Base-by-base conservation (phyloP, 2,888 invertebrate species). In the Clanis bilineata region DNA sequence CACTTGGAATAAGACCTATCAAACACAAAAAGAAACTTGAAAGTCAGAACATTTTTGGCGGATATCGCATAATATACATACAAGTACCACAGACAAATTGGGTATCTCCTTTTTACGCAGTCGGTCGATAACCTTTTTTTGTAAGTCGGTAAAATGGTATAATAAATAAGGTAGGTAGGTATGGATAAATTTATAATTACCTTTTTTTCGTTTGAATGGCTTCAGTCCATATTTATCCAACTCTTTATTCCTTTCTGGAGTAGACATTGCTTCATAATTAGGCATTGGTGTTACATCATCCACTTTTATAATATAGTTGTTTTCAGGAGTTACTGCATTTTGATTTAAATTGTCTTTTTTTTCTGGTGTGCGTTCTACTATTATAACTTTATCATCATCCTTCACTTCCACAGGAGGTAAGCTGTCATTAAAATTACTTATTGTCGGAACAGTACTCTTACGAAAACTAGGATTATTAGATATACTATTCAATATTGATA, bases 181-280 rank as follows among this genome's bases (percentile, higher is more conserved):
- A 43, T 7, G 15, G 21, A 32, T 3, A 10, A 9, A 43, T 21
- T 43, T 23, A 15, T 51, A 41, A 10, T 79, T 70, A 93, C 93
- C 93, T 88, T 94, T 88, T 83, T 93, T 93, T 59, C 95, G 88
- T 78, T 95, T 95, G 21, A 95, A 85, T 1, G 94, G 94, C 75
- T 95, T 95, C 5, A 95, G 82, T 2, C 95, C 95, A 84, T 93
- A 94, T 76, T 94, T 94, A 64, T 94, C 91, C 5, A 95, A 79
- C 73, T 94, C 93, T 62, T 83, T 86, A 62, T 93, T 85, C 36
- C 94, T 84, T 67, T 93, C 90, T 0, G 94, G 93, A 22, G 95
- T 93, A 36, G 90, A 77, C 93, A 95, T 93, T 5, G 79, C 72
- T 21, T 86, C 86, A 72, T 93, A 95, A 74, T 95, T 88, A 0